Evolutionary conservation across 2,888 invertebrate genomes (phyloP).

Genomic region (Blera fallax): DNA sequence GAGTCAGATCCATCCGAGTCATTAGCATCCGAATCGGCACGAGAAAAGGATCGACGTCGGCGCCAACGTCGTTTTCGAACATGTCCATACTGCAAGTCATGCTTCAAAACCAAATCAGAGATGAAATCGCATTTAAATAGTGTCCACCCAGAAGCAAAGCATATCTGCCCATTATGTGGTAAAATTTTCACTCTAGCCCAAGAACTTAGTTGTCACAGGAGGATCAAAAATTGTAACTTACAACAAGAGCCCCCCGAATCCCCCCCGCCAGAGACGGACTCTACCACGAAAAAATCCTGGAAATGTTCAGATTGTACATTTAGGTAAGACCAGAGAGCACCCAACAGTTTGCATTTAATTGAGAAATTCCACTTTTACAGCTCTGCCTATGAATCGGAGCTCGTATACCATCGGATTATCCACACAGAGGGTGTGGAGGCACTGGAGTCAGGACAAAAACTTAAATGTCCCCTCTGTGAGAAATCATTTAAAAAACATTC

Average conservation of each 20-base stretch:
- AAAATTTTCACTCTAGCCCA: conserved; percentile 87
- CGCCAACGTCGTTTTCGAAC: no score
- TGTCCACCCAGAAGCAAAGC: conserved; percentile 85
- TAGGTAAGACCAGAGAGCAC: conserved; percentile 62
- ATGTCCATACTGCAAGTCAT: conserved; percentile 63
- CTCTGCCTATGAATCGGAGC: conserved; percentile 86
- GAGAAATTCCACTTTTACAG: conserved; percentile 68
- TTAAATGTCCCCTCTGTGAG: conserved; percentile 87
- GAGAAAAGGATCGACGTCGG: conserved; percentile 29
- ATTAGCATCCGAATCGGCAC: not conserved
- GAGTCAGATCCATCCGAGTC: no score
- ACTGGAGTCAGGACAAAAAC: conserved; percentile 75
- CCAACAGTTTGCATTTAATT: conserved; percentile 17
- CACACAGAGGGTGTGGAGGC: conserved; percentile 82
- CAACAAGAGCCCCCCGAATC: conserved; percentile 56
- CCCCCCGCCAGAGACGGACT: not conserved
- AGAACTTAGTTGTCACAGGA: conserved; percentile 88
- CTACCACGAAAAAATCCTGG: conserved; percentile 62
- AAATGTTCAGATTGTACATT: conserved; percentile 77
- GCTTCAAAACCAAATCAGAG: conserved; percentile 82
- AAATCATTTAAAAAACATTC: conserved; percentile 86
- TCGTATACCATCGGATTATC: conserved; percentile 88
- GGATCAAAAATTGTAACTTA: conserved; percentile 82
- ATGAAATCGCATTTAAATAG: conserved; percentile 85
- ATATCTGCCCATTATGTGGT: conserved; percentile 88